Conservation (phyloP, 2,888 invertebrate species). For the Sinopyrophorus schimmeli region DNA sequence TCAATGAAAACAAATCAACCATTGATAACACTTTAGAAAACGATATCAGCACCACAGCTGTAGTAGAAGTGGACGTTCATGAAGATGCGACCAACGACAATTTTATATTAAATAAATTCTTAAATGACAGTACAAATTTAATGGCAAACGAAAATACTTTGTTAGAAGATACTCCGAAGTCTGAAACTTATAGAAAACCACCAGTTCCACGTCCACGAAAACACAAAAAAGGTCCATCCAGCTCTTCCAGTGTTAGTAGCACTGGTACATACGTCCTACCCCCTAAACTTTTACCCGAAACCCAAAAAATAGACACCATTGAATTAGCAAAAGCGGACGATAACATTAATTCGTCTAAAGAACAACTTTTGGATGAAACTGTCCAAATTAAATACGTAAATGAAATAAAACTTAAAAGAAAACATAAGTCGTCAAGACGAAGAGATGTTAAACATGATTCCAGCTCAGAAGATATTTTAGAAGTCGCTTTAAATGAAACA, state of each 20-base stretch:
- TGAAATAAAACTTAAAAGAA: conserved; percentile 27
- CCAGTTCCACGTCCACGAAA: conserved; percentile 45
- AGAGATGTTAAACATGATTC: too few relatives aligned
- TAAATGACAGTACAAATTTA: conserved; percentile 28
- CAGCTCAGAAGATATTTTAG: too few relatives aligned
- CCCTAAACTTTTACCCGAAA: too few relatives aligned
- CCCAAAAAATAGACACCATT: too few relatives aligned
- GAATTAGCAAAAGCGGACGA: too few relatives aligned
- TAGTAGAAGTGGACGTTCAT: conserved; percentile 28
- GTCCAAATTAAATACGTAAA: conserved; percentile 28
- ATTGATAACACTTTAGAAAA: conserved; percentile 7
- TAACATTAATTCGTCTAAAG: conserved; percentile 20
- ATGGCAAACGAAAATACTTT: conserved; percentile 1
- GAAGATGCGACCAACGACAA: conserved; percentile 22
- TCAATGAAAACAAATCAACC: conserved; percentile 17
- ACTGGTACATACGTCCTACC: conserved; percentile 29
- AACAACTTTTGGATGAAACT: neutral
- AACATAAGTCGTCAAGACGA: too few relatives aligned
- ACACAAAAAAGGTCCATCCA: conserved; percentile 24
- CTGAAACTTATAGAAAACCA: conserved; percentile 27
- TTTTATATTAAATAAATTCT: conserved; percentile 44
- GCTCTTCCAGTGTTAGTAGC: conserved; percentile 15
- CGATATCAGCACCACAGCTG: neutral
- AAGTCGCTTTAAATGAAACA: too few relatives aligned
- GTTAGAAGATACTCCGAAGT: neutral